These are phyloP conservation scores for Mola mola DNA, from an alignment of 2,113 vertebrate species.

Conservation along the genomic window DNA sequence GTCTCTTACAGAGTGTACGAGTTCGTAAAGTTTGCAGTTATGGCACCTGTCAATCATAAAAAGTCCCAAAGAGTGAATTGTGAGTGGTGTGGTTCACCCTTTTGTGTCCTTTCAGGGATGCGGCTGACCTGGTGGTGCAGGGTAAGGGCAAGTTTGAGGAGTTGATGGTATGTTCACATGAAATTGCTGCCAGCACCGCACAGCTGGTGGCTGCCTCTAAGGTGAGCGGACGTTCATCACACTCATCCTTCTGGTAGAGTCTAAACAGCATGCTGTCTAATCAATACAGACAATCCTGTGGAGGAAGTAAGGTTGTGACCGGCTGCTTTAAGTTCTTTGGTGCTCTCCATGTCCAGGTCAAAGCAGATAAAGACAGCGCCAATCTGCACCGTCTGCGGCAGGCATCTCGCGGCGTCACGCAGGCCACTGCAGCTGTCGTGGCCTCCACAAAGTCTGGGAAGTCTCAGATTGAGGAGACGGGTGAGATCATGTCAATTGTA, in stretches of 20 bases:
- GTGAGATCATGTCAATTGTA: constrained; percentile 79
- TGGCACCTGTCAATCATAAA: too few species aligned
- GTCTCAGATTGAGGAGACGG: constrained; percentile 93
- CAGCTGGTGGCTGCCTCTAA: constrained; percentile 97
- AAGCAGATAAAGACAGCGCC: constrained; percentile 92
- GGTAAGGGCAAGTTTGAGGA: constrained; percentile 96
- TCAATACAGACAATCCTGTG: too few species aligned
- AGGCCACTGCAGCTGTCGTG: constrained; percentile 91
- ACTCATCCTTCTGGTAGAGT: too few species aligned
- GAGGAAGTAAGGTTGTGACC: too few species aligned
- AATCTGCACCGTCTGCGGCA: constrained; percentile 90
- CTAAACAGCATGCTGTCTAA: too few species aligned
- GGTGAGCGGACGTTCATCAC: constrained; percentile 74
- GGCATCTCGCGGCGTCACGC: constrained; percentile 90
- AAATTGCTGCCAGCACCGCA: constrained; percentile 95
- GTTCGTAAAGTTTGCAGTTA: too few species aligned
- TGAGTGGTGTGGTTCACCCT: not conserved
- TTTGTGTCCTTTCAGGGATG: constrained; percentile 82
- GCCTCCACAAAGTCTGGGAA: constrained; percentile 94
- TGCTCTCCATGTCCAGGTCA: constrained; percentile 85
- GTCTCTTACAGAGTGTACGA: not conserved
- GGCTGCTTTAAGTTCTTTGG: too few species aligned
- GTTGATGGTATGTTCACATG: constrained; percentile 95
- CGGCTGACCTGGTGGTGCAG: constrained; percentile 93
- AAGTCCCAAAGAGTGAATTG: not conserved